Conservation (phyloP, 2,888 invertebrate genomes). For the Sussaba pulchella region DNA sequence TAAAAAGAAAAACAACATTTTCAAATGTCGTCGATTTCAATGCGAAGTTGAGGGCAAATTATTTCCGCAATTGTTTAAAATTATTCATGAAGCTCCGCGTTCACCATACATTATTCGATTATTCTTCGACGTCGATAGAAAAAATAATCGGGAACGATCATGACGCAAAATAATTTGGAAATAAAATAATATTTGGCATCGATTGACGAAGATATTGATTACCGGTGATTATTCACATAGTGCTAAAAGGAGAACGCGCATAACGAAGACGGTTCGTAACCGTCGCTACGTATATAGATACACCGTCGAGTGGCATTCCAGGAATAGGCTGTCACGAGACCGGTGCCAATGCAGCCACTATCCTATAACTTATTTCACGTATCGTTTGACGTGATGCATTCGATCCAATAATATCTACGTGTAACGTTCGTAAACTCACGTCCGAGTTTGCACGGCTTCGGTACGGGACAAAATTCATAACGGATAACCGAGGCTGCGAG, state of each 20-base stretch:
- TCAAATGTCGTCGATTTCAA: too few relatives aligned
- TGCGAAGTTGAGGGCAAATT: too few relatives aligned
- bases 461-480: conserved; percentile 77
- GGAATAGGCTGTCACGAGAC: conserved; percentile 84
- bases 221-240: conserved; percentile 26
- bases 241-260: conserved; percentile 43
- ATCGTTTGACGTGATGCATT: conserved; percentile 85
- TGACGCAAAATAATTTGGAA: conserved; percentile 35
- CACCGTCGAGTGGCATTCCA: conserved; percentile 78
- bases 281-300: conserved; percentile 64
- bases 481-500: conserved; percentile 62
- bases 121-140: background rate
- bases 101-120: too few relatives aligned
- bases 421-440: conserved; percentile 63
- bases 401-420: conserved; percentile 84
- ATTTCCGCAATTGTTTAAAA: too few relatives aligned
- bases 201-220: conserved; percentile 48
- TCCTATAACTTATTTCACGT: conserved; percentile 85
- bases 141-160: background rate
- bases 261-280: conserved; percentile 57
- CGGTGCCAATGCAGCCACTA: conserved; percentile 85
- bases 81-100: too few relatives aligned
- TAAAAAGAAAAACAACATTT: too few relatives aligned
- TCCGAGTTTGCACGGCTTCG: conserved; percentile 50
- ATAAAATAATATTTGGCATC: conserved; percentile 33